Conservation (phyloP, 2,797 vertebrate species). For the Sibirionetta formosa region DNA sequence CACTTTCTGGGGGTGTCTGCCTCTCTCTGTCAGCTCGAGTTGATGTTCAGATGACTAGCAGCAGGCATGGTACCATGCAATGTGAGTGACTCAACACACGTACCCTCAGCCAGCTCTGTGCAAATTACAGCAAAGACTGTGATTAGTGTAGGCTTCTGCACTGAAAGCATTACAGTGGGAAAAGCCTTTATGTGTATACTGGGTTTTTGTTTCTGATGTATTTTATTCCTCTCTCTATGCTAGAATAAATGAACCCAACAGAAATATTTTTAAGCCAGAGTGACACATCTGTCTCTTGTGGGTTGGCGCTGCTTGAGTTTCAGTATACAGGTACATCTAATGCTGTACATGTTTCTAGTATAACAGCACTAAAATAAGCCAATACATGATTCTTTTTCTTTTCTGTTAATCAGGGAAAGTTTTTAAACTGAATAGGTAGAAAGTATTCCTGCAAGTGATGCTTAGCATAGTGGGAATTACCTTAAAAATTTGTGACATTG, state of each 20-base stretch:
- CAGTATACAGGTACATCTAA: background rate
- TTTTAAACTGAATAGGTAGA: background rate
- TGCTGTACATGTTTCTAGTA: background rate
- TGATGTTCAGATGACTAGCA: constrained; percentile 69
- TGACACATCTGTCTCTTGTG: constrained; percentile 45
- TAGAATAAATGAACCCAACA: constrained; percentile 30
- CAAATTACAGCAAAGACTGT: background rate
- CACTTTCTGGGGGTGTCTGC: constrained; percentile 73
- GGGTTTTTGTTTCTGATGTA: background rate
- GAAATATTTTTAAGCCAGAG: constrained; percentile 19
- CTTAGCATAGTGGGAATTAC: background rate
- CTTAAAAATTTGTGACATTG: background rate
- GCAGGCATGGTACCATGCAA: background rate
- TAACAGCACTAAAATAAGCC: background rate
- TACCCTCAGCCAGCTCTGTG: background rate
- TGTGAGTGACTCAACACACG: constrained; percentile 27
- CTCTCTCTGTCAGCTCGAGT: constrained; percentile 32
- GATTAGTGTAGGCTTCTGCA: constrained; percentile 34
- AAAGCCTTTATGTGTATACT: constrained; percentile 23
- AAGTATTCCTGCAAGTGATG: background rate
- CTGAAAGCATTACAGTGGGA: background rate
- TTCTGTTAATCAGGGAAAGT: background rate
- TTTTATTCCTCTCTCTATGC: constrained; percentile 24
- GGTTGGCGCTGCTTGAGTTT: background rate
- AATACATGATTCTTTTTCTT: background rate